These are phyloP conservation scores for Aldabrachelys gigantea DNA, from an alignment of 2,113 vertebrate species.

Conservation along the genomic window DNA sequence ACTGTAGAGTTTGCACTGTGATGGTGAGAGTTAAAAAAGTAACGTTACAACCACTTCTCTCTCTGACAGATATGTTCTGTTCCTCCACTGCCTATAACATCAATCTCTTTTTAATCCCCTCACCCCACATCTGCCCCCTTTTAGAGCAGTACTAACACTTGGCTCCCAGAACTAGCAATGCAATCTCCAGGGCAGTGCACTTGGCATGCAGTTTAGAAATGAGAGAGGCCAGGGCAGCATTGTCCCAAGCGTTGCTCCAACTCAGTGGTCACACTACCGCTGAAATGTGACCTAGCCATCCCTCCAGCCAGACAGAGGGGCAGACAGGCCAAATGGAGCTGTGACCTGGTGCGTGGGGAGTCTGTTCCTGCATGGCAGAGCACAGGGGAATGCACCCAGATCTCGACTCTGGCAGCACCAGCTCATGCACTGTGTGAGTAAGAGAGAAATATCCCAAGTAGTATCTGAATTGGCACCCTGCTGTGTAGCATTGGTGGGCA, in stretches of 20 bases:
- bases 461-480: background rate
- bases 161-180: background rate
- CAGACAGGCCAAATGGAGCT: background rate
- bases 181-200: background rate
- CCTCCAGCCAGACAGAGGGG: background rate
- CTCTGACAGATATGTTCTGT: no score
- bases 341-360: background rate
- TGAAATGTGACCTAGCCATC: background rate
- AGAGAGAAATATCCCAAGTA: background rate
- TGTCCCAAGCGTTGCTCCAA: fast-evolving
- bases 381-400: background rate
- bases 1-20: background rate
- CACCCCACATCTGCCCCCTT: background rate
- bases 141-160: background rate
- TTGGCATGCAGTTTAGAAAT: background rate
- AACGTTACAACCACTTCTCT: background rate
- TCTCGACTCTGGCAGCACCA: background rate
- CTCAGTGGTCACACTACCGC: background rate
- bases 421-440: background rate
- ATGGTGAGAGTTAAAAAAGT: background rate
- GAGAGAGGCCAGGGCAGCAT: background rate
- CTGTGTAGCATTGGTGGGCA: background rate
- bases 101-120: background rate
- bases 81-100: no score
- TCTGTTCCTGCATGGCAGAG: background rate